A percentile compares a stretch with the other conserved stretches of the same genome.
Conservation (phyloP, 2,113 vertebrate species). For the Eurystomus gularis region DNA sequence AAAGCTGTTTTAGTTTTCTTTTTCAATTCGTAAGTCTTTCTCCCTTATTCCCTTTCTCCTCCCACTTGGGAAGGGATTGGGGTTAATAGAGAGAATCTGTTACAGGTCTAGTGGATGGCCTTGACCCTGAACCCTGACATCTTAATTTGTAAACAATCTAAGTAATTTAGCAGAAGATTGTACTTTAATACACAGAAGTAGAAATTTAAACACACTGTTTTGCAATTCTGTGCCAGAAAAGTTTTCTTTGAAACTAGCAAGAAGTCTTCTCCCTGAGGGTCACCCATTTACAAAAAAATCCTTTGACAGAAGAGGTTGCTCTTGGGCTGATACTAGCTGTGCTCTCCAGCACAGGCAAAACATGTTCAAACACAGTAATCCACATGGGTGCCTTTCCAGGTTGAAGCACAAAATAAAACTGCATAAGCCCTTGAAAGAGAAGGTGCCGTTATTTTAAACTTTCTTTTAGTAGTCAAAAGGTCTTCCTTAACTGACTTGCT, state of each 20-base stretch:
- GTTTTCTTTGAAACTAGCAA: not conserved
- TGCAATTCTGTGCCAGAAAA: not conserved
- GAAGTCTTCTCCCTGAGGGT: not conserved
- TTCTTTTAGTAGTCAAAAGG: not conserved
- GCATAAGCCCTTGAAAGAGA: not conserved
- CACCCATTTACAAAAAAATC: not conserved
- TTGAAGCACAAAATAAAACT: not conserved
- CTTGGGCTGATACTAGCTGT: not conserved
- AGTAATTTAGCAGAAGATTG: not conserved
- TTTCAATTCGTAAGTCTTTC: no score
- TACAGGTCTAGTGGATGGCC: no score
- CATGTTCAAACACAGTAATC: not conserved
- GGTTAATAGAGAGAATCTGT: no score
- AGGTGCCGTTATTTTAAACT: not conserved
- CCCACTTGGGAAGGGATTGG: no score
- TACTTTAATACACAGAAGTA: not conserved
- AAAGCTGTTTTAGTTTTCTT: no score
- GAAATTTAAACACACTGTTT: not conserved
- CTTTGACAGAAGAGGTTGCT: not conserved
- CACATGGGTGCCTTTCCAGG: not conserved
- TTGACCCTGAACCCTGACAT: no score
- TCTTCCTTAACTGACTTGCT: not conserved
- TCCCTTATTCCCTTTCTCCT: no score
- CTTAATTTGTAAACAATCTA: not conserved
- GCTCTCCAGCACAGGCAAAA: not conserved